Conservation (phyloP, 2,113 vertebrate genomes). For the Leucosticte australis region DNA sequence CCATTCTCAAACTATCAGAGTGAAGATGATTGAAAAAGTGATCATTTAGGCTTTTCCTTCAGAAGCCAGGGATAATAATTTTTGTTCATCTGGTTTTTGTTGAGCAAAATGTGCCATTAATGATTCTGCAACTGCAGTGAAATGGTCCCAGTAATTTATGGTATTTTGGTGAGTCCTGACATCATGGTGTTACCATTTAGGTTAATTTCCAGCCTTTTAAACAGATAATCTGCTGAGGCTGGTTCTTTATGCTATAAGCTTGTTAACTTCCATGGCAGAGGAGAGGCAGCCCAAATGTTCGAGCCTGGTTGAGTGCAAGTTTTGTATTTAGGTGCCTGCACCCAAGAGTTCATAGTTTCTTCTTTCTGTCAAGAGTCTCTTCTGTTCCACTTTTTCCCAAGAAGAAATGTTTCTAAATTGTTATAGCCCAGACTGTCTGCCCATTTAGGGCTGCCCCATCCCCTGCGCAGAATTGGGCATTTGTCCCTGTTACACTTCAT, state of each 20-base stretch:
- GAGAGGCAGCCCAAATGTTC: background rate
- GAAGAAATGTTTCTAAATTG: background rate
- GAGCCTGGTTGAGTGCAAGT: background rate
- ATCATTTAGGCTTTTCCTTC: background rate
- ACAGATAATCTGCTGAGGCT: background rate
- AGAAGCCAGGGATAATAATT: background rate
- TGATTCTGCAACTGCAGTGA: background rate
- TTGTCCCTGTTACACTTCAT: background rate
- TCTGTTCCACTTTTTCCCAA: background rate
- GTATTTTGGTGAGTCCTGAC: background rate
- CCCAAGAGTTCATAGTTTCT: background rate
- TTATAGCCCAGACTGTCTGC: background rate
- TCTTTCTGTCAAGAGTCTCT: background rate
- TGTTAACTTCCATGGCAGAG: background rate
- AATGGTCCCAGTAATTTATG: background rate
- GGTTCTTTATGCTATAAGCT: background rate
- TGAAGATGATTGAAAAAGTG: background rate
- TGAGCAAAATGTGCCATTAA: background rate
- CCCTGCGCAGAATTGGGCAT: accelerated
- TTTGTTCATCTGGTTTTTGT: conserved; percentile 23
- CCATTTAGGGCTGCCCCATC: background rate
- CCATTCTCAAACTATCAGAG: background rate
- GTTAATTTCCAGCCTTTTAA: conserved; percentile 9
- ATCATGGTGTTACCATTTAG: background rate
- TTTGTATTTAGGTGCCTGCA: background rate